Evolutionary conservation across 2,888 invertebrate species (phyloP), one percentile per base, ranked within the genome.

Genomic region (Carcina quercana): DNA sequence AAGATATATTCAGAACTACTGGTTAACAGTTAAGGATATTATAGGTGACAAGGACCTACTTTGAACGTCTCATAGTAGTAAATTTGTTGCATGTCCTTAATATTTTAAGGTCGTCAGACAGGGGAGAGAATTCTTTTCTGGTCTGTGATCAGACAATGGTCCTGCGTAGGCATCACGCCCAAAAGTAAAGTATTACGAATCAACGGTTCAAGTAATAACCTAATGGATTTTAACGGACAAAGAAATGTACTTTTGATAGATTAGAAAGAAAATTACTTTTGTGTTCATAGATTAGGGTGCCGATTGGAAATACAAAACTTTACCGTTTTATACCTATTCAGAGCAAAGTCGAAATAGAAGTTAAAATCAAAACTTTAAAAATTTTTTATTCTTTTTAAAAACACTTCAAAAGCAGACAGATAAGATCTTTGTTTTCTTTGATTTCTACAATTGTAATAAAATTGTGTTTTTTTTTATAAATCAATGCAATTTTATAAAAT

Each of bases 51-150:
- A 10, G 12, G 11, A 24, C 6, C 5, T 24, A n/a, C 15, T 26
- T 11, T 7, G 15, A 13, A 26, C 8, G 10, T 24, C 11, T 11
- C 2, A 3, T 7, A 12, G 15, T 24, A 8, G 1, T 10, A 14
- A 5, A 60, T 57, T 57, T 56, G 60, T 57, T 52, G 47, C 54
- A 53, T 50, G 47, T 21, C 48, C 49, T 44, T 47, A 51, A 54
- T 49, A 43, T 47, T 45, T 42, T 43, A 38, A 44, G 48, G 40
- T 12, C 20, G 19, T 15, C 47, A 45, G 40, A 10, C 53, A 22
- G 22, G 27, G 15, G 8, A 21, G 6, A 20, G 17, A 15, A 21
- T 28, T 5, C 10, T 22, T 34, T 57, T 55, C 55, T 50, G 52
- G 54, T 58, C 53, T 41, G 43, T 49, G 43, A 30, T 42, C 50